phyloP scores from a whole-genome alignment of 1,140 invertebrate genomes.

The Drosophila oshimai region DNA sequence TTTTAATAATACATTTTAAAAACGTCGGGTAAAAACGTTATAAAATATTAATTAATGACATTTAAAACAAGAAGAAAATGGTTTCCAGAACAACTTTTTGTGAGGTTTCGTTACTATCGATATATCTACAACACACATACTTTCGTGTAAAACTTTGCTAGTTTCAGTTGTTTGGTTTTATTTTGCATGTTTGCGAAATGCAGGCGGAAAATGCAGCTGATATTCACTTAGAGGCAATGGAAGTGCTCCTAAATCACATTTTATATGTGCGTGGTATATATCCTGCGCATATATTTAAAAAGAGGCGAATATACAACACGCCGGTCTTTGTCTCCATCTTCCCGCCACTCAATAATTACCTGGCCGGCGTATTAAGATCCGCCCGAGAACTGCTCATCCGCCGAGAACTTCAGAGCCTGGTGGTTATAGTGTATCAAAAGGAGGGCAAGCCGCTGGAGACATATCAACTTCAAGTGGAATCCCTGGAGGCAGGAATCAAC shows the following conservation, averaged over 20 bases:
- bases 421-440: constrained; percentile 55
- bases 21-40: too few relatives aligned
- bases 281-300: constrained; percentile 73
- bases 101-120: not conserved
- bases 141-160: not conserved
- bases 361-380: constrained; percentile 49
- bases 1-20: too few relatives aligned
- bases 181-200: constrained; percentile 36
- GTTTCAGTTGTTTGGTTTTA: not conserved
- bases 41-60: too few relatives aligned
- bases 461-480: constrained; percentile 39
- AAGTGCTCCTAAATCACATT: constrained; percentile 72
- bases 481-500: not conserved
- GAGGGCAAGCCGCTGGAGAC: constrained; percentile 43
- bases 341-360: constrained; percentile 67
- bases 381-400: constrained; percentile 41
- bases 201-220: constrained; percentile 32
- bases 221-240: constrained; percentile 70
- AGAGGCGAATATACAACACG: constrained; percentile 63
- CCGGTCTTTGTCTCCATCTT: constrained; percentile 67
- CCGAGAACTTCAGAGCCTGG: constrained; percentile 39
- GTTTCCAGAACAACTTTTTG: too few relatives aligned
- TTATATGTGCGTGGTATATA: constrained; percentile 71
- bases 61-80: too few relatives aligned
- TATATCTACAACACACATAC: too few relatives aligned